These are phyloP conservation scores for Trogon melanurus DNA, from an alignment of 2,113 vertebrate species.

Conservation along the genomic window DNA sequence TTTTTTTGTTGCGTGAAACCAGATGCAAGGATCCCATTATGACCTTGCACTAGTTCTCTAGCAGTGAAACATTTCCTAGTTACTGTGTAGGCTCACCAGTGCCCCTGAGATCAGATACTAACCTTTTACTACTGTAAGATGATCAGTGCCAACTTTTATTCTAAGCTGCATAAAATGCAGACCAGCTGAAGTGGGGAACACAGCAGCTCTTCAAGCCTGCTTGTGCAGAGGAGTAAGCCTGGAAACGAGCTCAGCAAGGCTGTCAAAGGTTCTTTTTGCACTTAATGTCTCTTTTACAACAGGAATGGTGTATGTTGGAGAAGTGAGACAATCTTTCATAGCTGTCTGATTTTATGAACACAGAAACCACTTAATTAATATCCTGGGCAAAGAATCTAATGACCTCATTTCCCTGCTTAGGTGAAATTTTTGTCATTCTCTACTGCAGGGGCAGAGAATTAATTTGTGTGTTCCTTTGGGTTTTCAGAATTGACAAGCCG, in stretches of 20 bases:
- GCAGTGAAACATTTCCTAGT: not conserved
- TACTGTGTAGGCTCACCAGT: not conserved
- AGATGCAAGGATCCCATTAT: not conserved
- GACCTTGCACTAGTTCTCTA: not conserved
- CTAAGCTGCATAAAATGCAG: not conserved
- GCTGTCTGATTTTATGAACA: not conserved
- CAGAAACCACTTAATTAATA: not conserved
- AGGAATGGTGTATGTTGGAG: not conserved
- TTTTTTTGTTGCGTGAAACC: not conserved
- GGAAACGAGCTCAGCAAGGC: not conserved
- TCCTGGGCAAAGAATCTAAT: not conserved
- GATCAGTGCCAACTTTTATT: not conserved
- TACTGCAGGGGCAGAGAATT: not conserved
- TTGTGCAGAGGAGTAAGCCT: not conserved
- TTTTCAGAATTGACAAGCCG: slow-evolving; percentile 92
- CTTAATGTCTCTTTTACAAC: not conserved
- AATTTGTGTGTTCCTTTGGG: slow-evolving; percentile 33
- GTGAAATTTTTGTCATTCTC: not conserved
- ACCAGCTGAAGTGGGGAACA: not conserved
- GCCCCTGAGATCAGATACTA: not conserved
- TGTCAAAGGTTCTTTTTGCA: not conserved
- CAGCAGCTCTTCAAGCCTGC: not conserved
- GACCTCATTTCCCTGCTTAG: not conserved
- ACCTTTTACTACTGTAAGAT: not conserved
- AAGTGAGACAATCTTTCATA: not conserved